These are phyloP conservation scores for Anguilla megastoma DNA, from an alignment of 2,797 vertebrate genomes.

Conservation along the genomic window DNA sequence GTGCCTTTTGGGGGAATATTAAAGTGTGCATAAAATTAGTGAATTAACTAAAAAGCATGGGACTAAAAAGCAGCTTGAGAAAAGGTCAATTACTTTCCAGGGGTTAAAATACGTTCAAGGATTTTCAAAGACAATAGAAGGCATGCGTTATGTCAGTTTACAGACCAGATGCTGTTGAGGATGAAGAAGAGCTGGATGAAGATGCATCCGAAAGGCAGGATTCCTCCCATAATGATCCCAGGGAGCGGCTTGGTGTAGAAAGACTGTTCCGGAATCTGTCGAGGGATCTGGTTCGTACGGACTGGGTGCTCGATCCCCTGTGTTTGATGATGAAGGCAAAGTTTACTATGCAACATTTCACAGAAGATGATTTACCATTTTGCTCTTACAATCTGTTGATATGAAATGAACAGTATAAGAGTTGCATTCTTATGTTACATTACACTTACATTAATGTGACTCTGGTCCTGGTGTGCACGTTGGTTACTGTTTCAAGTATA, in stretches of 20 bases:
- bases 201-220: constrained; percentile 93
- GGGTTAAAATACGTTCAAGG: no score
- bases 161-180: constrained; percentile 92
- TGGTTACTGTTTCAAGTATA: no score
- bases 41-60: no score
- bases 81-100: no score
- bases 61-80: no score
- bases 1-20: no score
- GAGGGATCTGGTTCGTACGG: constrained; percentile 93
- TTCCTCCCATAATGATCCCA: constrained; percentile 93
- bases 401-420: not conserved
- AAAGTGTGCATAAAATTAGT: no score
- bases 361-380: not conserved
- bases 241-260: constrained; percentile 92
- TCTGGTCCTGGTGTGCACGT: no score
- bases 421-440: not conserved
- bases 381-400: not conserved
- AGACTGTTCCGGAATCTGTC: constrained; percentile 92
- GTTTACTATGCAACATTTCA: no score
- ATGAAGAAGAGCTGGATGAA: constrained; percentile 97
- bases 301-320: constrained; percentile 93
- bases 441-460: no score
- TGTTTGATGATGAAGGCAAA: not conserved
- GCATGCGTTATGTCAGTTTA: not conserved
- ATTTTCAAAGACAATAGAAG: no score